These are phyloP conservation scores for Thymallus thymallus DNA, from an alignment of 2,113 vertebrate genomes.

Conservation along the genomic window DNA sequence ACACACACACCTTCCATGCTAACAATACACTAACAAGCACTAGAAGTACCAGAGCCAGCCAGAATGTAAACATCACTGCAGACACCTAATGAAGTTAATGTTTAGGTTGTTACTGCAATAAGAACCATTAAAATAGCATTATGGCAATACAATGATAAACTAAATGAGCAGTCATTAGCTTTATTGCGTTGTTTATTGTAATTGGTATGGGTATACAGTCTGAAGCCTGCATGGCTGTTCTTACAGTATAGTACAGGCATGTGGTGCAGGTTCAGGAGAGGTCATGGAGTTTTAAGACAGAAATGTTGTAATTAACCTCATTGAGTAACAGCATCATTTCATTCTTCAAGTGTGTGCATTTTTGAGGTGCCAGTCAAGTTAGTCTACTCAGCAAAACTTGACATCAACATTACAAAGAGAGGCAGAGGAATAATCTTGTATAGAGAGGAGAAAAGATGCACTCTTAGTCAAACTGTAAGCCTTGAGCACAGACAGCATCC, in stretches of 20 bases:
- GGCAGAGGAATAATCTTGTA: not conserved
- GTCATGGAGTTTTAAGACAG: constrained; percentile 21
- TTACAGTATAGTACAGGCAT: constrained; percentile 1
- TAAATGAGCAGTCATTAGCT: constrained; percentile 60
- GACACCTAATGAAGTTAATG: constrained; percentile 40
- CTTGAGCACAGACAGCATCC: not conserved
- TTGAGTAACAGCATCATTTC: not conserved
- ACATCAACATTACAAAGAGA: not conserved
- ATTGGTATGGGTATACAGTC: constrained; percentile 35
- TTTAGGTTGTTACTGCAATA: constrained; percentile 8
- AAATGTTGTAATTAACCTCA: constrained; percentile 8
- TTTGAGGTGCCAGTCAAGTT: not conserved
- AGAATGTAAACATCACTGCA: constrained; percentile 24
- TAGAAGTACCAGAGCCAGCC: constrained; percentile 35
- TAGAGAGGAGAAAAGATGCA: not conserved
- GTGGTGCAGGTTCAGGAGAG: constrained; percentile 20
- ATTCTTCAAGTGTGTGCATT: constrained; percentile 1
- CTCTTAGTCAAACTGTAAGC: not conserved
- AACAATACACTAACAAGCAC: constrained; percentile 14
- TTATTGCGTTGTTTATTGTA: constrained; percentile 38
- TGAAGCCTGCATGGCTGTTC: constrained; percentile 2
- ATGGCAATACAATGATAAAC: constrained; percentile 49
- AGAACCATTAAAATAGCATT: constrained; percentile 58
- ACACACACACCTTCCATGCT: not conserved
- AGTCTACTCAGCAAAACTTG: not conserved